These are phyloP conservation scores for Cephalopholis sonnerati DNA, from an alignment of 2,113 vertebrate species.

Conservation along the genomic window DNA sequence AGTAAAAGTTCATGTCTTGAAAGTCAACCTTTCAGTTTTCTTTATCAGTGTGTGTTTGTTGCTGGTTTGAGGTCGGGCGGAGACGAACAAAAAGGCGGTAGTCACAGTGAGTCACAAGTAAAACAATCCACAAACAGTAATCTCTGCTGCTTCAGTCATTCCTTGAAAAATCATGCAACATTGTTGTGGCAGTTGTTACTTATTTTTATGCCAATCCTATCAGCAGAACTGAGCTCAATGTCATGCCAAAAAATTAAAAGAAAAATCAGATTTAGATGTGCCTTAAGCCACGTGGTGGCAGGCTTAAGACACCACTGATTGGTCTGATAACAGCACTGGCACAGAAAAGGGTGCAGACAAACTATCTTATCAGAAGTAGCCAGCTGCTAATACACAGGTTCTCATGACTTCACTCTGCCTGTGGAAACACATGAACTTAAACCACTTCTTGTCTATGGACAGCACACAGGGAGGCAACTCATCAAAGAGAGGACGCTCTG, in stretches of 20 bases:
- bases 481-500: constrained; percentile 35
- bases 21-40: background rate
- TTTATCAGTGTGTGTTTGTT: background rate
- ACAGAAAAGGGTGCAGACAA: constrained; percentile 11
- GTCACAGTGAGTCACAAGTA: background rate
- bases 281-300: constrained; percentile 55
- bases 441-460: constrained; percentile 14
- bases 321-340: constrained; percentile 12
- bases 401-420: constrained; percentile 37
- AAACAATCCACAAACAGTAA: background rate
- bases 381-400: constrained; percentile 36
- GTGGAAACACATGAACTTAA: constrained; percentile 18
- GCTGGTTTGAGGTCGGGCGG: background rate
- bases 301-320: constrained; percentile 31
- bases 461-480: background rate
- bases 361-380: constrained; percentile 49
- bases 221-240: background rate
- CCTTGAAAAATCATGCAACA: background rate
- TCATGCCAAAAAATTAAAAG: background rate
- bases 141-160: background rate
- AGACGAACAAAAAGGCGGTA: background rate
- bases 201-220: background rate
- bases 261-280: constrained; percentile 12
- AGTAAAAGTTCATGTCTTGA: background rate
- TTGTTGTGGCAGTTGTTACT: background rate